Evolutionary conservation across 37 sponge, comb jelly and placozoan genomes (phyloP).

Genomic region (Cladorhizidae sp.): DNA sequence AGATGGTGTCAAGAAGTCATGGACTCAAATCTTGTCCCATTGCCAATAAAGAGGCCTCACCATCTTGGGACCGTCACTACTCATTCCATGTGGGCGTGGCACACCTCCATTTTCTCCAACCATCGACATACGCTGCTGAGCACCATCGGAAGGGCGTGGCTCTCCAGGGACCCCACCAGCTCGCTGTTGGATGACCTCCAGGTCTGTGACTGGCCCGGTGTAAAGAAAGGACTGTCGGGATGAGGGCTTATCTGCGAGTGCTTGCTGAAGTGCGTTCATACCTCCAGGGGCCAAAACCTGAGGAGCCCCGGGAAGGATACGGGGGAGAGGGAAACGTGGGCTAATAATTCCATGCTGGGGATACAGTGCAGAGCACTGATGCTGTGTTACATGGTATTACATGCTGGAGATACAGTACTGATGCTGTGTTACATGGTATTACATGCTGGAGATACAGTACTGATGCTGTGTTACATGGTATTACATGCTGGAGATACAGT

Average conservation of each 20-base stretch:
- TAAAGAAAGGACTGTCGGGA: conserved; percentile 38
- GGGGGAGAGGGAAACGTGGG: not conserved
- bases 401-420: not conserved
- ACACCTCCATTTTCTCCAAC: conserved; percentile 56
- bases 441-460: too few species aligned
- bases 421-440: not conserved
- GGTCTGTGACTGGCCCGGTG: conserved; percentile 22
- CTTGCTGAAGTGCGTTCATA: conserved; percentile 27
- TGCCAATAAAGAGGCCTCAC: too few species aligned
- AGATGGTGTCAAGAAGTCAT: too few species aligned
- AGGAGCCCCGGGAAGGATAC: not conserved
- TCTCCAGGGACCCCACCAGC: not conserved
- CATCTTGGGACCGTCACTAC: conserved; percentile 72
- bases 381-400: not conserved
- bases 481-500: too few species aligned
- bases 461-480: too few species aligned
- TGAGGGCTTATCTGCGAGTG: not conserved
- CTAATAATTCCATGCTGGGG: too few species aligned
- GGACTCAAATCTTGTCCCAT: too few species aligned
- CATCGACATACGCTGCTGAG: not conserved
- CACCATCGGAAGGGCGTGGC: conserved; percentile 1
- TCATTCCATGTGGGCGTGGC: not conserved
- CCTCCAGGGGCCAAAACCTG: not conserved
- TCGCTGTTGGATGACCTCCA: not conserved
- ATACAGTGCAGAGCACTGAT: too few species aligned